phyloP scores from a whole-genome alignment of 1,140 invertebrate genomes.

The Pantala flavescens region DNA sequence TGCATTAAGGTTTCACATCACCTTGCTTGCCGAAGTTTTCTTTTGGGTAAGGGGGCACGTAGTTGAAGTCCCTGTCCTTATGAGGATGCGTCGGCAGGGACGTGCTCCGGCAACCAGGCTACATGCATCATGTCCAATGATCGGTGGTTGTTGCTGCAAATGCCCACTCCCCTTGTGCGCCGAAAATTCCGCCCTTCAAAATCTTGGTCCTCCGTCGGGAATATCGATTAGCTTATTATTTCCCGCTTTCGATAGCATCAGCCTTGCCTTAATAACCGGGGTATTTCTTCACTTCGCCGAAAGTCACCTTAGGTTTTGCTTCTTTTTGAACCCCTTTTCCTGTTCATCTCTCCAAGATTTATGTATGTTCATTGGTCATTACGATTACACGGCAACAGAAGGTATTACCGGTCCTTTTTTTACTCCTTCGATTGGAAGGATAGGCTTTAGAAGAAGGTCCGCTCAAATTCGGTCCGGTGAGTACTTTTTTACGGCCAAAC shows the following conservation, averaged over 20 bases:
- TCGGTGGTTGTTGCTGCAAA: neutral
- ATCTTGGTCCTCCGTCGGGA: neutral
- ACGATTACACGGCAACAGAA: no score
- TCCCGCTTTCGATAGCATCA: neutral
- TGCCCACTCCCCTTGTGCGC: neutral
- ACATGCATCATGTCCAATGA: neutral
- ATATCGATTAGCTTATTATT: neutral
- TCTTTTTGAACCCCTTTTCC: no score
- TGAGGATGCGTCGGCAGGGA: neutral
- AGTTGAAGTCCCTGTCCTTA: neutral
- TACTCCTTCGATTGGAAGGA: no score
- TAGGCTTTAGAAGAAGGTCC: no score
- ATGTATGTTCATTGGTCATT: no score
- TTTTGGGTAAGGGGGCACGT: neutral
- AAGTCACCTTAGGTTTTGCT: no score
- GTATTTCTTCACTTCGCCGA: no score
- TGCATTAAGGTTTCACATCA: constrained; percentile 9
- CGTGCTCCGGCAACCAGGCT: neutral
- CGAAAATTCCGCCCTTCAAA: neutral
- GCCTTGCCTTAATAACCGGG: no score
- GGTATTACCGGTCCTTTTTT: no score
- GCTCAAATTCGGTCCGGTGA: no score
- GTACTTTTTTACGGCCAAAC: no score
- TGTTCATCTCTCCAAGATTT: no score
- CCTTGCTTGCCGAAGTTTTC: constrained; percentile 4